Evolutionary conservation across 2,113 vertebrate genomes (phyloP).

Genomic region (Crotalus tigris): DNA sequence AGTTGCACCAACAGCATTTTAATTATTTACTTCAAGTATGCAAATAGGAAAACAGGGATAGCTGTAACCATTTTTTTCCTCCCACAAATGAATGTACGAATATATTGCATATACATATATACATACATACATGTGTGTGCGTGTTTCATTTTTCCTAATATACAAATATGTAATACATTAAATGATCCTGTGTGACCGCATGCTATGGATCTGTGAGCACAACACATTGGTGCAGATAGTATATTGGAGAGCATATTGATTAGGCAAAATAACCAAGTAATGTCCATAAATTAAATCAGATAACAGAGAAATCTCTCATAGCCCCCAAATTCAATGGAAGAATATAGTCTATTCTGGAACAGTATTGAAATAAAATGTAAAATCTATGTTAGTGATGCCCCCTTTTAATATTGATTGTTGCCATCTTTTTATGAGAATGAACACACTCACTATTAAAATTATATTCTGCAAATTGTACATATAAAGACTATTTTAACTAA

Average conservation of each 20-base stretch:
- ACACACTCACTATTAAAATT: conserved; percentile 29
- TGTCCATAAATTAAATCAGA: neutral
- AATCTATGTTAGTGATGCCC: neutral
- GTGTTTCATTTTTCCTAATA: neutral
- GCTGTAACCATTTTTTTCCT: conserved; percentile 18
- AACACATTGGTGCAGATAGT: neutral
- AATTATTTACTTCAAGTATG: conserved; percentile 52
- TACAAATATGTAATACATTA: neutral
- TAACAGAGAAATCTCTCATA: neutral
- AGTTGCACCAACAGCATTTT: neutral
- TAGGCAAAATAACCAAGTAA: neutral
- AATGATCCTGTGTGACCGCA: rapidly evolving
- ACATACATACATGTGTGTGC: neutral
- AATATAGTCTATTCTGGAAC: neutral
- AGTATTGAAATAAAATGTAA: neutral
- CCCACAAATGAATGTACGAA: neutral
- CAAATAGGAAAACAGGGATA: conserved; percentile 43
- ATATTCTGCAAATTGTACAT: neutral
- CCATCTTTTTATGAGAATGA: conserved; percentile 28
- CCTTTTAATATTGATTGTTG: neutral
- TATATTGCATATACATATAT: neutral
- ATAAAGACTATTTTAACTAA: neutral
- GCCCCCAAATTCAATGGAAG: neutral
- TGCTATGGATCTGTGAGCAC: neutral
- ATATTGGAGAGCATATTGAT: neutral